These are phyloP conservation scores for Propithecus deckenii DNA, from an alignment of 2,797 vertebrate species.

Conservation along the genomic window DNA sequence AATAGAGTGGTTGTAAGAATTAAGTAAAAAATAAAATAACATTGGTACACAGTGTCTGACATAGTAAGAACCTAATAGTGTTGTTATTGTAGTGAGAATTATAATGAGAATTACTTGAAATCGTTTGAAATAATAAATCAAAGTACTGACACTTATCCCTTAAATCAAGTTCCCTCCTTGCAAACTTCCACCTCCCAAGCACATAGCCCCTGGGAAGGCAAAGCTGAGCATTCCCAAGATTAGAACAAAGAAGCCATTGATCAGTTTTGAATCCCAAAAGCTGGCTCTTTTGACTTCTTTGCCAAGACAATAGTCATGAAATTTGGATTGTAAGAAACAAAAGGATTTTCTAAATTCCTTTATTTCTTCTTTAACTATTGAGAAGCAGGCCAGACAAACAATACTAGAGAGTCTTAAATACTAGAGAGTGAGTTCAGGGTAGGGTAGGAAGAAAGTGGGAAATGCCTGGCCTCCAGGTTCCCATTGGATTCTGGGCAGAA, in stretches of 20 bases:
- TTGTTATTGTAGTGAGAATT: neutral
- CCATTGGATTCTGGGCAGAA: neutral
- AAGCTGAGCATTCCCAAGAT: slow-evolving; percentile 6
- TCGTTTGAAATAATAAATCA: slow-evolving; percentile 51
- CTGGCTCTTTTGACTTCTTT: slow-evolving; percentile 3
- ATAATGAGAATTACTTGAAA: slow-evolving; percentile 46
- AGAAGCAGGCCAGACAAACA: slow-evolving; percentile 1
- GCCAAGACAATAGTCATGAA: slow-evolving; percentile 55
- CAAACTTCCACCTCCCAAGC: neutral
- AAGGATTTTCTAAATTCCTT: slow-evolving; percentile 58
- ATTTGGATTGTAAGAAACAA: slow-evolving; percentile 34
- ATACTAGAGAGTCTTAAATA: neutral
- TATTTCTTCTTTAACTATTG: slow-evolving; percentile 32
- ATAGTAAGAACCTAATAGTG: neutral
- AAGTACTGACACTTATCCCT: neutral
- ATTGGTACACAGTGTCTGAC: neutral
- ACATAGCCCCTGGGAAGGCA: neutral
- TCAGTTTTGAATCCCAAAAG: slow-evolving; percentile 20
- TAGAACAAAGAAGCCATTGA: slow-evolving; percentile 56
- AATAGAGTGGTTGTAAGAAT: neutral
- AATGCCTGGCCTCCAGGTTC: neutral
- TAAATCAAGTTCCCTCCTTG: neutral
- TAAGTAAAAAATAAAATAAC: slow-evolving; percentile 20
- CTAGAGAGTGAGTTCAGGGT: neutral
- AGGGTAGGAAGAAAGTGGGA: neutral